Evolutionary conservation across 2,797 vertebrate genomes (phyloP).

Genomic region (Cynopterus sphinx): DNA sequence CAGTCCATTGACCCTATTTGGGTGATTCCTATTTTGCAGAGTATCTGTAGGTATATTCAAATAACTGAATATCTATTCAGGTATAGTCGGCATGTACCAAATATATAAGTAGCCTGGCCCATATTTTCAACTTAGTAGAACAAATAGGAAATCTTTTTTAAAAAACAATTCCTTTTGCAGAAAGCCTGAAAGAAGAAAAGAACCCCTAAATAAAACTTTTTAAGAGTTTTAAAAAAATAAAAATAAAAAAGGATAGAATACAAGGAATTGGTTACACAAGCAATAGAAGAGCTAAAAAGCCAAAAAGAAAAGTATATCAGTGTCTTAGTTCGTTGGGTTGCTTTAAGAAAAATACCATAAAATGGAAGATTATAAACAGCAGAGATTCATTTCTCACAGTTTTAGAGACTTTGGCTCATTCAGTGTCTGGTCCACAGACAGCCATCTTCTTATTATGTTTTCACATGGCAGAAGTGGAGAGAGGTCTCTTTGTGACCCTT

Average conservation of each 20-base stretch:
- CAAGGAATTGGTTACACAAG: not conserved
- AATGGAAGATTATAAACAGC: not conserved
- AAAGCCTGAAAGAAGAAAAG: constrained; percentile 84
- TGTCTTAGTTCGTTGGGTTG: not conserved
- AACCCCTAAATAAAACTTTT: constrained; percentile 88
- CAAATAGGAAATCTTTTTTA: constrained; percentile 77
- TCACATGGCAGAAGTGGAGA: not conserved
- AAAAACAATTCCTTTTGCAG: constrained; percentile 85
- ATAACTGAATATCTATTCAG: constrained; percentile 83
- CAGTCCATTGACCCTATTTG: constrained; percentile 81
- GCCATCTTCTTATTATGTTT: not conserved
- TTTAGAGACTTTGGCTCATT: not conserved
- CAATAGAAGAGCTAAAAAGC: not conserved
- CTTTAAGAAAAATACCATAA: not conserved
- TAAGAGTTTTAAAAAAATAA: constrained; percentile 83
- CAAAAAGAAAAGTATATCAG: not conserved
- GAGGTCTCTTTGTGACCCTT: not conserved
- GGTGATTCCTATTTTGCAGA: constrained; percentile 79
- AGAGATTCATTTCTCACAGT: not conserved
- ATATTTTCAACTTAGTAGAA: constrained; percentile 85
- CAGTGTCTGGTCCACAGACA: not conserved
- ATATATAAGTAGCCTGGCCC: constrained; percentile 87
- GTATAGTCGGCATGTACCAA: constrained; percentile 86
- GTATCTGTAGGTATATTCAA: constrained; percentile 81
- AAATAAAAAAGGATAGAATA: not conserved